Evolutionary conservation across 1,140 invertebrate species (phyloP).

Genomic region (Sitobion miscanthi): DNA sequence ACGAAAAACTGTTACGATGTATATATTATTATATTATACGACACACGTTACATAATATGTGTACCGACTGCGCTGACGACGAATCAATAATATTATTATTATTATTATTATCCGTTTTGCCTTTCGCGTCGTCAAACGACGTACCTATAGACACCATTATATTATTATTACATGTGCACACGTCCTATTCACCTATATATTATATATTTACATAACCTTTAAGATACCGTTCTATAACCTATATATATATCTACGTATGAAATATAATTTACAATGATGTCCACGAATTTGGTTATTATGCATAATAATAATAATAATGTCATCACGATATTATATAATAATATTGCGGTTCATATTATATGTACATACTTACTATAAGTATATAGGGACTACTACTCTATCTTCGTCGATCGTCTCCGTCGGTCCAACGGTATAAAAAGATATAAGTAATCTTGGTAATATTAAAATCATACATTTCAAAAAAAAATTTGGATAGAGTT

Average conservation of each 20-base stretch:
- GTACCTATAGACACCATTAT: no score
- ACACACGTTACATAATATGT: neutral
- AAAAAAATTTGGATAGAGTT: no score
- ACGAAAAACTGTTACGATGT: slow-evolving; percentile 21
- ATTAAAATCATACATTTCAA: no score
- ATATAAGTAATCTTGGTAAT: no score
- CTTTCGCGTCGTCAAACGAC: neutral
- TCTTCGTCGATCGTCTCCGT: no score
- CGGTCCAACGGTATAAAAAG: no score
- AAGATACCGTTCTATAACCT: no score
- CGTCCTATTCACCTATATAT: neutral
- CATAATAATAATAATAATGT: neutral
- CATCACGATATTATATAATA: neutral
- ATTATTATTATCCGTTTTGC: neutral
- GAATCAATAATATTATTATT: slow-evolving; percentile 27
- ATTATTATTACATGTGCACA: neutral
- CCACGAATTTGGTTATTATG: neutral
- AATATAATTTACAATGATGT: neutral
- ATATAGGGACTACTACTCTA: no score
- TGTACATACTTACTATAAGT: neutral
- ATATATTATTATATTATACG: neutral
- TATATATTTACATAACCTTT: neutral
- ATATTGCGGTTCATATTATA: neutral
- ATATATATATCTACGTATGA: neutral
- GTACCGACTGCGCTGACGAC: neutral